These are phyloP conservation scores for Petaurus breviceps DNA, from an alignment of 2,113 vertebrate genomes.

Conservation along the genomic window DNA sequence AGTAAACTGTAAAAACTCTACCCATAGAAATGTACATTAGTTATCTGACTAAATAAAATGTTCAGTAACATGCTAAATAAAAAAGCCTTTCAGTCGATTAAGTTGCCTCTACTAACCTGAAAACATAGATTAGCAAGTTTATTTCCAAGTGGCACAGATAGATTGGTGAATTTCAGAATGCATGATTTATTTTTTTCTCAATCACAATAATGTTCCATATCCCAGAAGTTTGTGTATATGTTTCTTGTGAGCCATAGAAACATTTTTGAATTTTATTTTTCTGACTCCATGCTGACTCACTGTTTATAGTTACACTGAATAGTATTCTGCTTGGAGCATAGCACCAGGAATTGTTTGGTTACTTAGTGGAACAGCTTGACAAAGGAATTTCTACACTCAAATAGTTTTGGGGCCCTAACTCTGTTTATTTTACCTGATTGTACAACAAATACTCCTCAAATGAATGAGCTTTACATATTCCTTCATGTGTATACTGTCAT, in stretches of 20 bases:
- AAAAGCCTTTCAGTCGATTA: neutral
- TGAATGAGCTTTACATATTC: neutral
- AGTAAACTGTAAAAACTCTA: neutral
- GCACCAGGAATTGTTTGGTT: conserved; percentile 34
- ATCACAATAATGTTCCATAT: neutral
- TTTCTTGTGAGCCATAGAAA: conserved; percentile 18
- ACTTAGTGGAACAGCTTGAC: neutral
- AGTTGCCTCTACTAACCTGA: neutral
- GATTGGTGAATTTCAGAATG: conserved; percentile 23
- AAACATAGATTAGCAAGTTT: neutral
- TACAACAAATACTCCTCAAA: neutral
- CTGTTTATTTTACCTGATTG: neutral
- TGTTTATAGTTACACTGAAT: conserved; percentile 26
- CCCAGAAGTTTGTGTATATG: neutral
- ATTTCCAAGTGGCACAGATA: conserved; percentile 1
- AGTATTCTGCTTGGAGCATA: neutral
- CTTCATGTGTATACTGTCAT: neutral
- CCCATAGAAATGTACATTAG: neutral
- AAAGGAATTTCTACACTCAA: neutral
- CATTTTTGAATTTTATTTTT: conserved; percentile 1
- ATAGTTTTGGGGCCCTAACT: neutral
- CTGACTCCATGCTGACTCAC: conserved; percentile 37
- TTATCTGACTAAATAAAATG: neutral
- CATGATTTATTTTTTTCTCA: conserved; percentile 31
- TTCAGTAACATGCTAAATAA: neutral